These are phyloP conservation scores for Taenaris catops DNA, from an alignment of 2,888 invertebrate genomes.

Conservation along the genomic window DNA sequence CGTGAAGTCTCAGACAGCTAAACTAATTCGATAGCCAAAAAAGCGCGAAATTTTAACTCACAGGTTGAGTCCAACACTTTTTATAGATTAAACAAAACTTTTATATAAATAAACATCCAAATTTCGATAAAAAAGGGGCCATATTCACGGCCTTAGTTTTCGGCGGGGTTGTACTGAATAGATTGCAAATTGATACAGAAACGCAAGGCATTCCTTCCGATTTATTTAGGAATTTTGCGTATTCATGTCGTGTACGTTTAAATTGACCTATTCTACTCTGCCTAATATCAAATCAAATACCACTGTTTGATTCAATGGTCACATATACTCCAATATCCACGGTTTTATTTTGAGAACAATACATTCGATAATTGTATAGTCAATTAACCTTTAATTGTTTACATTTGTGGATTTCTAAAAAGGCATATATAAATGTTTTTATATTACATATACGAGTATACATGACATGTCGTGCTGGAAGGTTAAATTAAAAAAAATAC, in stretches of 20 bases:
- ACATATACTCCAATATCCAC: constrained; percentile 8
- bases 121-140: constrained; percentile 10
- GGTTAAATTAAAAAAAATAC: too few species aligned
- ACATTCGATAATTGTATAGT: constrained; percentile 3
- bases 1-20: too few species aligned
- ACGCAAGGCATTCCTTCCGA: constrained; percentile 52
- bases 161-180: constrained; percentile 53
- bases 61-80: too few species aligned
- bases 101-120: too few species aligned
- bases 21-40: too few species aligned
- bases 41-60: too few species aligned
- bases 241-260: constrained; percentile 47
- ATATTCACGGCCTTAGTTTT: constrained; percentile 26
- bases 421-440: too few species aligned
- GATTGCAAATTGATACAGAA: constrained; percentile 62
- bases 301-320: constrained; percentile 20
- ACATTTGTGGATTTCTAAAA: too few species aligned
- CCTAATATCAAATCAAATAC: constrained; percentile 32
- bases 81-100: too few species aligned
- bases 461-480: too few species aligned
- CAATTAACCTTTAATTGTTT: constrained; percentile 1
- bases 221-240: constrained; percentile 66
- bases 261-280: constrained; percentile 35
- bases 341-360: constrained; percentile 9
- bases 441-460: too few species aligned